Conservation (phyloP, 2,113 vertebrate genomes). For the Nothobranchius kuhntae region DNA sequence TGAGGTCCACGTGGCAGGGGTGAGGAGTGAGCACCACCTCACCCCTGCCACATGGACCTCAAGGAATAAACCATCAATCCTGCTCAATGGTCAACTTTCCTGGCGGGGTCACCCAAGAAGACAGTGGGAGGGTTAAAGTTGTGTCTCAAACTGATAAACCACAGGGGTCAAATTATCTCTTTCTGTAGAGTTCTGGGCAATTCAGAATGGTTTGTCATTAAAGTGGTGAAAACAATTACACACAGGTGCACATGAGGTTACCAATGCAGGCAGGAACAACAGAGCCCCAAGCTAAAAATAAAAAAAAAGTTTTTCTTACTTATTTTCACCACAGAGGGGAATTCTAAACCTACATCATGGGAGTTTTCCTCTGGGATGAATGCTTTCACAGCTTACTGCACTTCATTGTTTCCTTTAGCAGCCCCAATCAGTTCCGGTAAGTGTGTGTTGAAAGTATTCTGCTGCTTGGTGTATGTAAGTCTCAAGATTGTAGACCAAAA, state of each 20-base stretch:
- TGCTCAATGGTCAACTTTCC: too few relatives aligned
- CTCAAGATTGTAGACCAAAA: too few relatives aligned
- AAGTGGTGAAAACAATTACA: slow-evolving; percentile 8
- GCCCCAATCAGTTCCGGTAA: slow-evolving; percentile 31
- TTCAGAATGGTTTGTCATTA: not conserved
- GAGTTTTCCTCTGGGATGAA: slow-evolving; percentile 13
- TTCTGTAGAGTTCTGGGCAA: not conserved
- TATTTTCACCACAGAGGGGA: slow-evolving; percentile 24
- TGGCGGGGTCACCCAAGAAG: too few relatives aligned
- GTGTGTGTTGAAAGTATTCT: slow-evolving; percentile 17
- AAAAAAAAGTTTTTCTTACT: not conserved
- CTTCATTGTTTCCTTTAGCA: slow-evolving; percentile 32
- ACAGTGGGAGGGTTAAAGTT: too few relatives aligned
- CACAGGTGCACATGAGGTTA: not conserved
- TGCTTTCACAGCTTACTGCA: slow-evolving; percentile 32
- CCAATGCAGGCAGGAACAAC: not conserved
- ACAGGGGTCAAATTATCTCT: not conserved
- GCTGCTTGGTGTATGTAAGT: not conserved
- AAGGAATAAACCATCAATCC: too few relatives aligned
- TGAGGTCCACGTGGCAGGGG: too few relatives aligned
- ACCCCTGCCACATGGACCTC: too few relatives aligned
- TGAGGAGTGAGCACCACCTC: too few relatives aligned
- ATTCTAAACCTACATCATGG: slow-evolving; percentile 21
- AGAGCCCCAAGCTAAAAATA: not conserved
- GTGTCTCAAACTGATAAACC: not conserved